Conservation (phyloP, 2,888 invertebrate genomes). For the Heterodera filipjevi region DNA sequence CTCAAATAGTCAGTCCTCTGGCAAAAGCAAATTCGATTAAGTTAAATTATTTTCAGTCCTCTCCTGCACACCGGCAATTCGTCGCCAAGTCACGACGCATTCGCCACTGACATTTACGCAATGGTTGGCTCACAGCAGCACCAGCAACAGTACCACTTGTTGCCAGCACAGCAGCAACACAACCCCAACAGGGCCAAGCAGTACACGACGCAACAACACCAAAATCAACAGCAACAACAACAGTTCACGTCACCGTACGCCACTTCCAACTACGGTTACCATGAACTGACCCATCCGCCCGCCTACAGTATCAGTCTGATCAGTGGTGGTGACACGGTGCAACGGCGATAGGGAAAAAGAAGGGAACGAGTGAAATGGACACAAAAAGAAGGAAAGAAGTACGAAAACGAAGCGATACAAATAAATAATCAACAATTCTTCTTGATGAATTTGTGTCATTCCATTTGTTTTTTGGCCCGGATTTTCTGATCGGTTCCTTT, state of each 20-base stretch:
- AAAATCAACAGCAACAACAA: background rate
- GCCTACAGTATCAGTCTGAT: constrained; percentile 44
- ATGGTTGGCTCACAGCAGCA: constrained; percentile 5
- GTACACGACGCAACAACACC: background rate
- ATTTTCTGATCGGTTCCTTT: no score
- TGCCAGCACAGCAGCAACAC: background rate
- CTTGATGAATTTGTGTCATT: no score
- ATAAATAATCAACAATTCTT: no score
- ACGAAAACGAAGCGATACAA: no score
- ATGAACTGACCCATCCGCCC: constrained; percentile 19
- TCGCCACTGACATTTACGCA: constrained; percentile 21
- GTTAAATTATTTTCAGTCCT: background rate
- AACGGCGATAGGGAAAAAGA: constrained; percentile 6
- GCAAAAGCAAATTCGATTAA: no score
- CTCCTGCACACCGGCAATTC: background rate
- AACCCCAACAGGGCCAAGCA: constrained; percentile 12
- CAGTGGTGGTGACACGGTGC: constrained; percentile 27
- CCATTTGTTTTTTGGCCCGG: no score
- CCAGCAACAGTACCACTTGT: constrained; percentile 1
- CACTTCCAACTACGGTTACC: constrained; percentile 23
- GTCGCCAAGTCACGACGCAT: constrained; percentile 5
- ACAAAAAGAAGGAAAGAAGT: no score
- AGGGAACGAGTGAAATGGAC: no score
- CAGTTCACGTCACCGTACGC: constrained; percentile 27
- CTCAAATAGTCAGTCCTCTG: constrained; percentile 60